Evolutionary conservation across 2,888 invertebrate genomes (phyloP).

Genomic region (Hyposoter didymator): DNA sequence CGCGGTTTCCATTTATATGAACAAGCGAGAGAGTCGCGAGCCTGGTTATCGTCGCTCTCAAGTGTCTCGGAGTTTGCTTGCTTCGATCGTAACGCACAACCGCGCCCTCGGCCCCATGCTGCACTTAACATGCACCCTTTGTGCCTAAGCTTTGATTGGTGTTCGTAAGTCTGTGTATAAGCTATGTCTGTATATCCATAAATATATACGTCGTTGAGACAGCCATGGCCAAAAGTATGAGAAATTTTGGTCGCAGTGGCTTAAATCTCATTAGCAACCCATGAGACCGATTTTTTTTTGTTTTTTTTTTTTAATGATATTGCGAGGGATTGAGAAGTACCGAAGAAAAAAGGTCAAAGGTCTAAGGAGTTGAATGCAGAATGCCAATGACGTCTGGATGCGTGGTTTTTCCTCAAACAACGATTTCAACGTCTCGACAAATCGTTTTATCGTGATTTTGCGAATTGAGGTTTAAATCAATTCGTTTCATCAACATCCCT

Average conservation of each 20-base stretch:
- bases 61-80: conserved; percentile 51
- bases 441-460: no score
- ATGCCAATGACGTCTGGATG: no score
- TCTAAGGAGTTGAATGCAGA: no score
- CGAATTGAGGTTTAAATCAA: no score
- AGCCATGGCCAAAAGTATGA: not conserved
- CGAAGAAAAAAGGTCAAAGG: no score
- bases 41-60: conserved; percentile 51
- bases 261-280: not conserved
- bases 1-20: conserved; percentile 24
- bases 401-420: no score
- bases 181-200: not conserved
- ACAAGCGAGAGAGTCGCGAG: conserved; percentile 27
- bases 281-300: not conserved
- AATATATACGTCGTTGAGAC: not conserved
- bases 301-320: no score
- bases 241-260: not conserved
- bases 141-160: conserved; percentile 57
- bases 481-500: not conserved
- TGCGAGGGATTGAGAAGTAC: no score
- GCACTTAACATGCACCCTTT: conserved; percentile 71
- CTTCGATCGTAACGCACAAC: conserved; percentile 30
- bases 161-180: conserved; percentile 17
- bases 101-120: conserved; percentile 55
- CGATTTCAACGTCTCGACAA: no score